Conservation (phyloP, 2,888 invertebrate species). For the Formica aserva region DNA sequence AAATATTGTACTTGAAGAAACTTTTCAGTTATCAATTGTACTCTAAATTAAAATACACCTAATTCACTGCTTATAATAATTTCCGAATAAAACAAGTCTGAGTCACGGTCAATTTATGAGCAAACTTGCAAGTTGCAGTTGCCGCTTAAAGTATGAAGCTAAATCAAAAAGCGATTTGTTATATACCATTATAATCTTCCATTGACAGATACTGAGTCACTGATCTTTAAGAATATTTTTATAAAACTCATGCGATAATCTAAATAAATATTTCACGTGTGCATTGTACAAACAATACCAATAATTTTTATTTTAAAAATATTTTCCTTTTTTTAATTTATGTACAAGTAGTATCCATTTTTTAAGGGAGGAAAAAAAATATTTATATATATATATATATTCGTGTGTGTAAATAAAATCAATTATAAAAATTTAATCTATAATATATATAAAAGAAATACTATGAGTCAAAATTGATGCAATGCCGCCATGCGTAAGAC, state of each 20-base stretch:
- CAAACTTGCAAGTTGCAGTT: neutral
- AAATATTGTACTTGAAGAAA: neutral
- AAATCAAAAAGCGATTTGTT: neutral
- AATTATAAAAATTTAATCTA: neutral
- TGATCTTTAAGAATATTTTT: neutral
- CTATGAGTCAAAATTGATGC: neutral
- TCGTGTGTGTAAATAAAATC: neutral
- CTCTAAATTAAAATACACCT: neutral
- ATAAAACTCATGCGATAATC: neutral
- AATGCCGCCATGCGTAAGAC: neutral
- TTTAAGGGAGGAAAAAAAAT: neutral
- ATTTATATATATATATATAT: neutral
- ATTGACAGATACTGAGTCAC: too few species aligned
- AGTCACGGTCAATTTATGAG: slow-evolving; percentile 23
- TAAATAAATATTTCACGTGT: neutral
- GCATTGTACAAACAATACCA: neutral
- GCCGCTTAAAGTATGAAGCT: neutral
- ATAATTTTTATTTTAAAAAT: neutral
- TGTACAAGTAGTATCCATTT: neutral
- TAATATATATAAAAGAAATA: neutral
- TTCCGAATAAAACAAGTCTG: neutral
- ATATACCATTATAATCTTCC: neutral
- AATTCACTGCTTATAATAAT: slow-evolving; percentile 17
- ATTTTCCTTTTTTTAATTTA: neutral
- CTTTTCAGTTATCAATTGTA: slow-evolving; percentile 9